Conservation (phyloP, 2,888 invertebrate species). For the Apamea anceps region DNA sequence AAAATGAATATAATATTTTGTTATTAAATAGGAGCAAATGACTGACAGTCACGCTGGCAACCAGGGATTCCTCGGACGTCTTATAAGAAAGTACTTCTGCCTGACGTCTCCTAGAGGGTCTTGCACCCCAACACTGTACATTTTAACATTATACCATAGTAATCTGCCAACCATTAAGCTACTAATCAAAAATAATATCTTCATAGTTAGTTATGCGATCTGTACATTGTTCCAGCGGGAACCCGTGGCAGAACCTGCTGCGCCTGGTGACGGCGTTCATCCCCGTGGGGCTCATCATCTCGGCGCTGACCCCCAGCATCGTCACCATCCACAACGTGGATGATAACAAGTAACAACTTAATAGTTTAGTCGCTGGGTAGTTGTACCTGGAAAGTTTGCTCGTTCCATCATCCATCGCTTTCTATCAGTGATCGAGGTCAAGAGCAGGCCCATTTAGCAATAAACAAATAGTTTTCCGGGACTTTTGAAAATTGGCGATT, state of each 20-base stretch:
- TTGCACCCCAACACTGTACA: neutral
- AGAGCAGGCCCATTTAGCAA: too few species aligned
- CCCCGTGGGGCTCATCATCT: slow-evolving; percentile 93
- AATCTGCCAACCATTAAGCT: neutral
- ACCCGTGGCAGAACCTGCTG: slow-evolving; percentile 91
- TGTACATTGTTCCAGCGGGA: slow-evolving; percentile 72
- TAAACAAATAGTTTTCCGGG: neutral
- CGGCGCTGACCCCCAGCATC: slow-evolving; percentile 92
- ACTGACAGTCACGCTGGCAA: too few species aligned
- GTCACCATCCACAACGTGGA: slow-evolving; percentile 89
- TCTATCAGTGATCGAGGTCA: too few species aligned
- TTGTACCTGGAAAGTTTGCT: neutral
- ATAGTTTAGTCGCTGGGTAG: neutral
- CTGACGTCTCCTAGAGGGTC: neutral
- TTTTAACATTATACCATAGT: neutral
- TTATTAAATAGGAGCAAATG: too few species aligned
- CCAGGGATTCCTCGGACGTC: neutral
- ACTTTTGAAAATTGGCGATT: neutral
- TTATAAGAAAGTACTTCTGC: neutral
- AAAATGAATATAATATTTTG: too few species aligned
- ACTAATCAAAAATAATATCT: neutral
- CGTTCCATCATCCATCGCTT: too few species aligned
- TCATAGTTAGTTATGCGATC: neutral
- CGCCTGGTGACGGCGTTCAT: slow-evolving; percentile 92
- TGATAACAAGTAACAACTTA: slow-evolving; percentile 71